Conservation (phyloP, 2,113 vertebrate genomes). For the Dipodomys stephensi region DNA sequence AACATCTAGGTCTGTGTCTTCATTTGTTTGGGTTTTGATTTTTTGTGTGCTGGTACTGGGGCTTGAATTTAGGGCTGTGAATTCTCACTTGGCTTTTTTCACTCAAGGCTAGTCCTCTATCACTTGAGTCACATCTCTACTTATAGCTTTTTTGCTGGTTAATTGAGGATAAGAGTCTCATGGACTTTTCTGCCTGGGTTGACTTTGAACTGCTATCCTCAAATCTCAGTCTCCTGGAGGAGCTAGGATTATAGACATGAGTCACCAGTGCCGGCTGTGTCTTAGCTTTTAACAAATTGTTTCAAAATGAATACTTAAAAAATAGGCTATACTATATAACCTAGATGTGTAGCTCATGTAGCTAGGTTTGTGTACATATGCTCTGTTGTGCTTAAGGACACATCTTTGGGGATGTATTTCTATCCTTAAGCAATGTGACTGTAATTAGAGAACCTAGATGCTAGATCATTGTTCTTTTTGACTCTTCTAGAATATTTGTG, state of each 20-base stretch:
- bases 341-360: background rate
- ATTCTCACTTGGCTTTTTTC: too few relatives aligned
- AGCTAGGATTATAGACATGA: too few relatives aligned
- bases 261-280: too few relatives aligned
- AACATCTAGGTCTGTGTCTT: background rate
- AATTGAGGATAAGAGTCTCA: too few relatives aligned
- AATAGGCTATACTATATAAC: background rate
- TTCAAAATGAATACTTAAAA: background rate
- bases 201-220: too few relatives aligned
- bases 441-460: background rate
- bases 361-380: background rate
- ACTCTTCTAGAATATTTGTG: background rate
- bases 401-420: background rate
- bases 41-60: too few relatives aligned
- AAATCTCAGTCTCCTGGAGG: too few relatives aligned
- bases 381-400: background rate
- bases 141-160: too few relatives aligned
- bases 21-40: background rate
- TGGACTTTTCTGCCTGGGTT: too few relatives aligned
- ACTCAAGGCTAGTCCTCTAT: too few relatives aligned
- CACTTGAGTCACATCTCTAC: too few relatives aligned
- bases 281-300: background rate
- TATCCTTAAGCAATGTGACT: background rate
- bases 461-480: background rate
- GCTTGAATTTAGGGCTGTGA: too few relatives aligned